These are phyloP conservation scores for Pampus argenteus DNA, from an alignment of 2,797 vertebrate species.

Conservation along the genomic window DNA sequence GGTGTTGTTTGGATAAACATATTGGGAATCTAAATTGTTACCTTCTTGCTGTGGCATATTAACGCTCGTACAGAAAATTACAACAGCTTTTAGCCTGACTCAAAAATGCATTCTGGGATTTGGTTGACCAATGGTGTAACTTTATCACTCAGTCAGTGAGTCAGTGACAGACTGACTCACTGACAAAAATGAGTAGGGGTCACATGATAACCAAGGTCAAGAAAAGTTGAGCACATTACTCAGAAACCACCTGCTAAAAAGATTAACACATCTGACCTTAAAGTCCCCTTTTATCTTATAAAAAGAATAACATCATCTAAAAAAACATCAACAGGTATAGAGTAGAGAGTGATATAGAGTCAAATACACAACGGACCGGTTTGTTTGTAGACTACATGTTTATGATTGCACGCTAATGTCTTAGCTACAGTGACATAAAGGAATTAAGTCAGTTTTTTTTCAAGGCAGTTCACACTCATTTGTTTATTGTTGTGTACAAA, in stretches of 20 bases:
- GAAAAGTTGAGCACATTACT: neutral
- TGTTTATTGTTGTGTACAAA: slow-evolving; percentile 54
- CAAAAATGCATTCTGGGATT: too few species aligned
- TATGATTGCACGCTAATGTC: neutral
- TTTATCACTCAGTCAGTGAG: too few species aligned
- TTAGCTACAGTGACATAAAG: neutral
- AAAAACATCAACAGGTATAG: slow-evolving; percentile 25
- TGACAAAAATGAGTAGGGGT: neutral
- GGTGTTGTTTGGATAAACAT: too few species aligned
- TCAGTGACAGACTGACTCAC: neutral
- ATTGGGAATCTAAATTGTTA: too few species aligned
- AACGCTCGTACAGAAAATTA: too few species aligned
- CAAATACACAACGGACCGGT: slow-evolving; percentile 33
- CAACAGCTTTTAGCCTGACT: too few species aligned
- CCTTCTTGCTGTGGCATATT: too few species aligned
- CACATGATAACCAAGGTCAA: neutral
- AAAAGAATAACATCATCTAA: slow-evolving; percentile 17
- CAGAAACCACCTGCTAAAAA: neutral
- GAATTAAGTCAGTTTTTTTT: neutral
- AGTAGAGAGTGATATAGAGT: slow-evolving; percentile 21
- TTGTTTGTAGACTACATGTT: slow-evolving; percentile 7
- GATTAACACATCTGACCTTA: slow-evolving; percentile 1
- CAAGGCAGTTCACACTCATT: slow-evolving; percentile 24
- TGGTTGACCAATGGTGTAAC: too few species aligned
- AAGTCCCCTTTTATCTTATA: slow-evolving; percentile 15